phyloP scores from a whole-genome alignment of 2,888 invertebrate species.

The Aphidius colemani region DNA sequence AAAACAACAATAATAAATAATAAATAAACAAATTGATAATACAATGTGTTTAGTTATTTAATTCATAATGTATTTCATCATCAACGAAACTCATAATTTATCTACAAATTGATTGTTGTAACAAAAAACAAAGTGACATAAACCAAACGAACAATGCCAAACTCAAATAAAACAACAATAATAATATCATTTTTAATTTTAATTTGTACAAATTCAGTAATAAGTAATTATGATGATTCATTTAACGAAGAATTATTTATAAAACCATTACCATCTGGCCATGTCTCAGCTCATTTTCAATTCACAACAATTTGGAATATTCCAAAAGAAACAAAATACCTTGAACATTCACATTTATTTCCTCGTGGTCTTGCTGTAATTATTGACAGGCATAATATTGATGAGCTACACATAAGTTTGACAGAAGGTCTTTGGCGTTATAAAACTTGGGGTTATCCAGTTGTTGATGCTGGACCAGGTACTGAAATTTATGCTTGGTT shows the following conservation, averaged over 20 bases:
- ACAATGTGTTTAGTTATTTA: no score
- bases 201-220: slow-evolving; percentile 24
- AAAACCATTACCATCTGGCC: slow-evolving; percentile 81
- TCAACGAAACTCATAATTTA: no score
- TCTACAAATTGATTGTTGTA: no score
- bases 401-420: slow-evolving; percentile 88
- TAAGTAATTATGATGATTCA: slow-evolving; percentile 64
- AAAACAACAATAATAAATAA: no score
- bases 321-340: slow-evolving; percentile 42
- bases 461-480: slow-evolving; percentile 87
- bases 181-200: slow-evolving; percentile 11
- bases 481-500: slow-evolving; percentile 97
- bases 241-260: slow-evolving; percentile 89
- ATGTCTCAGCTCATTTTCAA: slow-evolving; percentile 89
- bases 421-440: slow-evolving; percentile 95
- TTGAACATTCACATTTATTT: slow-evolving; percentile 80
- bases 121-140: no score
- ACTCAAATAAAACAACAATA: not conserved
- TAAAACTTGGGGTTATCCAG: slow-evolving; percentile 92
- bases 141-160: no score
- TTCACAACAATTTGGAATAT: slow-evolving; percentile 80
- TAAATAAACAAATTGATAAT: no score
- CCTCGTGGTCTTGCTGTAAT: slow-evolving; percentile 90
- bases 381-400: slow-evolving; percentile 79
- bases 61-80: no score